phyloP scores from a whole-genome alignment of 2,888 invertebrate genomes.

The Chymomyza fuscimana region DNA sequence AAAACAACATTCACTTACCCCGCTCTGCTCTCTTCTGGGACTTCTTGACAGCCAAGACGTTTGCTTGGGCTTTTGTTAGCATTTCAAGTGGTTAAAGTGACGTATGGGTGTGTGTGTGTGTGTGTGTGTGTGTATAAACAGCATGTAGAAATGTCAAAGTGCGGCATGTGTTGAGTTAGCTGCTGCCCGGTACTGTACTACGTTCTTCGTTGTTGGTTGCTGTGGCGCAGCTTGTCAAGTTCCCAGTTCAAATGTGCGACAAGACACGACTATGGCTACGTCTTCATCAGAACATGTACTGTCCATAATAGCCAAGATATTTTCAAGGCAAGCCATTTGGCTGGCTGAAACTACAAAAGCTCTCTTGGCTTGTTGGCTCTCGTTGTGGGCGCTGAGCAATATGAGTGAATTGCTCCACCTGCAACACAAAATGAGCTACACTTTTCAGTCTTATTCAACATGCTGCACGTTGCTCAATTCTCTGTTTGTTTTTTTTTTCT shows the following conservation, averaged over 20 bases:
- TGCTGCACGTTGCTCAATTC: slow-evolving; percentile 4
- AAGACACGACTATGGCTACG: not conserved
- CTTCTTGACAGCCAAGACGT: not conserved
- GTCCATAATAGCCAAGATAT: not conserved
- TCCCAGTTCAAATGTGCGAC: slow-evolving; percentile 6
- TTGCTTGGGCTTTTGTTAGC: slow-evolving; percentile 5
- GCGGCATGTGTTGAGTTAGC: slow-evolving; percentile 19
- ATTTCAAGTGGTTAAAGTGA: not conserved
- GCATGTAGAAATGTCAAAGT: slow-evolving; percentile 52
- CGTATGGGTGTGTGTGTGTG: not conserved
- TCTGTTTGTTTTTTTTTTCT: not conserved
- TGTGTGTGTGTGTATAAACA: not conserved
- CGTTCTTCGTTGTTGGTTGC: slow-evolving; percentile 15
- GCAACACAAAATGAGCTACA: not conserved
- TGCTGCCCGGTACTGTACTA: slow-evolving; percentile 2
- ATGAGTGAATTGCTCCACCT: not conserved
- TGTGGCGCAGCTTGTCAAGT: slow-evolving; percentile 41
- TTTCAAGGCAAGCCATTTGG: not conserved
- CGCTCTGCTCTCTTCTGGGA: not conserved
- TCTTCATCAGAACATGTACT: slow-evolving; percentile 1
- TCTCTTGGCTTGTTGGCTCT: not conserved
- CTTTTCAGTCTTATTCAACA: not conserved
- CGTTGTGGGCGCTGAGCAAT: not conserved
- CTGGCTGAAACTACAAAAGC: not conserved
- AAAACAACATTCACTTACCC: slow-evolving; percentile 48